phyloP scores from a whole-genome alignment of 2,113 vertebrate genomes.

The Dromiciops gliroides region DNA sequence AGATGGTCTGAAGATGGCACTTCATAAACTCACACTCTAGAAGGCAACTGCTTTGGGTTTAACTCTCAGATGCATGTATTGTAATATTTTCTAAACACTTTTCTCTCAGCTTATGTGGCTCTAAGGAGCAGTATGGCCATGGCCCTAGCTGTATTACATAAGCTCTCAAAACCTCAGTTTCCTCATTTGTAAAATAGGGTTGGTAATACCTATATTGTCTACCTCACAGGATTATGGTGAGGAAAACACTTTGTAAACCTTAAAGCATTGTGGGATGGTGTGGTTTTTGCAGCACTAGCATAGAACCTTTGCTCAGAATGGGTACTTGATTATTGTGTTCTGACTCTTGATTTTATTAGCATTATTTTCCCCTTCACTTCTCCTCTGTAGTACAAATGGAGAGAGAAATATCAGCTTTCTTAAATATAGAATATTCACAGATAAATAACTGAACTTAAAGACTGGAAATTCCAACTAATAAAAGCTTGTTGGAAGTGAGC shows the following conservation, averaged over 20 bases:
- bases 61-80: slow-evolving; percentile 48
- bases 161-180: not conserved
- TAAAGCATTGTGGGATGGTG: not conserved
- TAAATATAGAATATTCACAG: slow-evolving; percentile 18
- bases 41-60: slow-evolving; percentile 57
- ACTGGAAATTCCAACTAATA: slow-evolving; percentile 6
- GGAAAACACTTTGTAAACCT: not conserved
- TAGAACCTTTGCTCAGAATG: not conserved
- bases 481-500: not conserved
- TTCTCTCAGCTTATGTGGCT: slow-evolving; percentile 23
- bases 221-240: not conserved
- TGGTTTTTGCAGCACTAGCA: not conserved
- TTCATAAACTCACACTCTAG: not conserved
- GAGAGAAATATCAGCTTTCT: slow-evolving; percentile 36
- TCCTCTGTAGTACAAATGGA: slow-evolving; percentile 5
- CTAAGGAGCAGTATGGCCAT: not conserved
- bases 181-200: not conserved
- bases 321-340: slow-evolving; percentile 47
- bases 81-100: slow-evolving; percentile 40
- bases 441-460: slow-evolving; percentile 47
- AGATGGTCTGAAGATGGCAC: slow-evolving; percentile 48
- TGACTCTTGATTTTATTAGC: slow-evolving; percentile 53
- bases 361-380: slow-evolving; percentile 1
- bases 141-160: not conserved
- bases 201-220: not conserved